Conservation (phyloP, 2,797 vertebrate species). For the Rhinichthys osculus region DNA sequence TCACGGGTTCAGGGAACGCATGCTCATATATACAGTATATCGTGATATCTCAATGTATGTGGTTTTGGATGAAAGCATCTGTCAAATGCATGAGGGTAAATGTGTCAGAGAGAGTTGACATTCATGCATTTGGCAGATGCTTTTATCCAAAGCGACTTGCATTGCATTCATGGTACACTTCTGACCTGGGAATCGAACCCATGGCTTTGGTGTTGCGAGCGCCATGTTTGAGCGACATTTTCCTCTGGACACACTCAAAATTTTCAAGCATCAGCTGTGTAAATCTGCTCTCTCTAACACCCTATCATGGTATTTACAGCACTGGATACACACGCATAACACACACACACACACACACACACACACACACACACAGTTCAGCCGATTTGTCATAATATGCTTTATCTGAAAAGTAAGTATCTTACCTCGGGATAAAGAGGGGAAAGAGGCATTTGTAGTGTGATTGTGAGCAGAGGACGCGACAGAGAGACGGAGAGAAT, state of each 20-base stretch:
- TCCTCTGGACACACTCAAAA: background rate
- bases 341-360: slow-evolving; percentile 65
- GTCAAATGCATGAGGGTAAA: background rate
- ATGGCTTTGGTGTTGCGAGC: background rate
- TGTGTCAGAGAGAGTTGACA: background rate
- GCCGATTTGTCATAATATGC: slow-evolving; percentile 87
- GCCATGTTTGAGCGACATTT: background rate
- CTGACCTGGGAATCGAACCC: background rate
- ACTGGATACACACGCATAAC: slow-evolving; percentile 63
- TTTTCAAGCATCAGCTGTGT: slow-evolving; percentile 27
- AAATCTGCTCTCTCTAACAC: slow-evolving; percentile 28
- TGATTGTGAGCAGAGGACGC: slow-evolving; percentile 78
- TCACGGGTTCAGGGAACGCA: background rate
- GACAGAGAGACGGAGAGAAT: slow-evolving; percentile 65
- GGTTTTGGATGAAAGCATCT: background rate
- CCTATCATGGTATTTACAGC: slow-evolving; percentile 66
- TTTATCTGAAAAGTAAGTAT: slow-evolving; percentile 89
- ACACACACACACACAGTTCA: slow-evolving; percentile 78
- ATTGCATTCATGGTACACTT: too few relatives aligned
- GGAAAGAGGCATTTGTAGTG: slow-evolving; percentile 82
- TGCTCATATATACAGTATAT: background rate
- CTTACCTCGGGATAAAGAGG: slow-evolving; percentile 85
- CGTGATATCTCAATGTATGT: background rate
- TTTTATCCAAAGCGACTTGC: background rate
- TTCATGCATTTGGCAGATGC: background rate